Percentiles rank a stretch among this genome's conserved stretches.
These are phyloP conservation scores for Calephelis virginiensis DNA, from an alignment of 1,140 invertebrate species.

Conservation along the genomic window DNA sequence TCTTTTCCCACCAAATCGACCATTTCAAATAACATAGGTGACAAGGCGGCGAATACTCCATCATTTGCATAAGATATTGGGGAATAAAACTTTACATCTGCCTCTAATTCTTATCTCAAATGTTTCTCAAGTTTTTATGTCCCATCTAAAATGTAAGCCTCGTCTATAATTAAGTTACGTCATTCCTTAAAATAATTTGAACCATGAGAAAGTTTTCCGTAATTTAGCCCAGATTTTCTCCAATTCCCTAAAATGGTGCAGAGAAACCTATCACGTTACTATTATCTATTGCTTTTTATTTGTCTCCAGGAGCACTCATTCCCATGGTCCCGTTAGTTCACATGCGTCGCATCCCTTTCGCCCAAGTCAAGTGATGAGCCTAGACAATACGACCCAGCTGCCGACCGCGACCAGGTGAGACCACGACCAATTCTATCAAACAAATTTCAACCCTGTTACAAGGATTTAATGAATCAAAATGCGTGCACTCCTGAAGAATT, in stretches of 20 bases:
- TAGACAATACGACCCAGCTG: conserved; percentile 64
- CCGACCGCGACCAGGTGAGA: conserved; percentile 64
- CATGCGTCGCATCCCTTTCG: conserved; percentile 72
- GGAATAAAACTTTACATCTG: conserved; percentile 50
- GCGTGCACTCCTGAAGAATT: neutral
- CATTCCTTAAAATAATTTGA: neutral
- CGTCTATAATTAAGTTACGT: conserved; percentile 18
- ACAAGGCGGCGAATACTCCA: conserved; percentile 38
- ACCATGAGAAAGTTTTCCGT: neutral
- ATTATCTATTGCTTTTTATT: conserved; percentile 44
- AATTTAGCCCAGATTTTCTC: neutral
- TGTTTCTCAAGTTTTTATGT: conserved; percentile 19
- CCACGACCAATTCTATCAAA: conserved; percentile 22
- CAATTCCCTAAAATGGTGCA: conserved; percentile 19
- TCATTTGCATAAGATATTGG: conserved; percentile 55
- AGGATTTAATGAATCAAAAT: conserved; percentile 26
- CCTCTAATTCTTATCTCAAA: conserved; percentile 30
- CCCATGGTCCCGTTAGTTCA: conserved; percentile 70
- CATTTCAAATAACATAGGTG: conserved; percentile 39
- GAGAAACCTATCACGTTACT: conserved; percentile 52
- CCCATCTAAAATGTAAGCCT: conserved; percentile 17
- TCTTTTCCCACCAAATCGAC: conserved; percentile 54
- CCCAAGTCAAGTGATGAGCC: conserved; percentile 70
- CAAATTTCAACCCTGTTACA: conserved; percentile 35
- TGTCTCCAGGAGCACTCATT: conserved; percentile 52